These are phyloP conservation scores for Zaprionus davidi DNA, from an alignment of 1,140 invertebrate species.

Conservation along the genomic window DNA sequence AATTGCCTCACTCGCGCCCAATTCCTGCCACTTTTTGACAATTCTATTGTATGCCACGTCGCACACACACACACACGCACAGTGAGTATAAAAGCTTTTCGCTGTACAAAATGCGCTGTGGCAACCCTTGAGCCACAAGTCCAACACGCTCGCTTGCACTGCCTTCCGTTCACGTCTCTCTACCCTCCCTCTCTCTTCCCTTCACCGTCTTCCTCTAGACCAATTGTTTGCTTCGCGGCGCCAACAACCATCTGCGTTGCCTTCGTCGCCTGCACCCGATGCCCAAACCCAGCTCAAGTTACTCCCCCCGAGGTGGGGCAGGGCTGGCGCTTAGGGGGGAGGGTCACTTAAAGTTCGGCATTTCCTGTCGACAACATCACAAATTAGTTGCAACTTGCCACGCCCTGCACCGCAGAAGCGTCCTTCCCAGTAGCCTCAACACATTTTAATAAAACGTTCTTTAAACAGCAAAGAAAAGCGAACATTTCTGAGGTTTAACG, in stretches of 20 bases:
- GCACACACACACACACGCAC: neutral
- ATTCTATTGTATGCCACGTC: constrained; percentile 45
- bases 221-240: constrained; percentile 12
- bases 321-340: neutral
- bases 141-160: constrained; percentile 6
- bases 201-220: neutral
- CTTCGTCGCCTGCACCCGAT: neutral
- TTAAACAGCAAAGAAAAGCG: neutral
- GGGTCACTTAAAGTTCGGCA: constrained; percentile 62
- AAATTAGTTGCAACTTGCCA: constrained; percentile 39
- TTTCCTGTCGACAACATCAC: constrained; percentile 41
- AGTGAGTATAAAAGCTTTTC: constrained; percentile 63
- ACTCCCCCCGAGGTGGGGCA: neutral
- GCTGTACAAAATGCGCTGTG: constrained; percentile 44
- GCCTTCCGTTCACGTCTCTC: neutral
- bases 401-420: neutral
- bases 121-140: constrained; percentile 57
- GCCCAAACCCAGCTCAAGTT: constrained; percentile 18
- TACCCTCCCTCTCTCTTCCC: neutral
- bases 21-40: constrained; percentile 22
- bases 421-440: neutral
- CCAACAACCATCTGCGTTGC: constrained; percentile 2
- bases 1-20: neutral
- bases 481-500: neutral
- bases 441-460: neutral